Percentiles rank a stretch among this genome's conserved stretches.
These are phyloP conservation scores for Orthonychiurus folsomi DNA, from an alignment of 2,888 invertebrate species.

Conservation along the genomic window DNA sequence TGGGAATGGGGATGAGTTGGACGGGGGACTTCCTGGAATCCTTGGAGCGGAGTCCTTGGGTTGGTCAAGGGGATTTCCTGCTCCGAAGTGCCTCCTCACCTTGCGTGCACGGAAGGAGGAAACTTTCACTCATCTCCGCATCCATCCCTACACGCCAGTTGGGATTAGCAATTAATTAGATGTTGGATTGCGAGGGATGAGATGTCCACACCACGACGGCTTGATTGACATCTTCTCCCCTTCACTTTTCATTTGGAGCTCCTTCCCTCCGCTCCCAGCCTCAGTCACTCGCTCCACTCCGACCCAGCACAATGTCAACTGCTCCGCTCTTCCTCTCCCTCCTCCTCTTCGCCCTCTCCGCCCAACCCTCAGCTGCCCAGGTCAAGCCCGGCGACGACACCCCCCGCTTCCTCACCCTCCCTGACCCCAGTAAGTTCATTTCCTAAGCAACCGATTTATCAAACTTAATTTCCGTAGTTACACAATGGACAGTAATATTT, in stretches of 20 bases:
- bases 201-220: background rate
- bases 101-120: background rate
- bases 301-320: background rate
- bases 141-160: too few species aligned
- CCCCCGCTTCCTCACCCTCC: constrained; percentile 33
- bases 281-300: background rate
- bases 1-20: too few species aligned
- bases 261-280: background rate
- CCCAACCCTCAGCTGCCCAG: too few species aligned
- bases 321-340: background rate
- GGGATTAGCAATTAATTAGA: background rate
- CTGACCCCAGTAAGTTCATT: constrained; percentile 32
- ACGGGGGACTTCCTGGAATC: constrained; percentile 1
- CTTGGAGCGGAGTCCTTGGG: background rate
- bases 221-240: background rate
- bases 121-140: background rate
- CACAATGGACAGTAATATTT: too few species aligned
- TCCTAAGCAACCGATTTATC: too few species aligned
- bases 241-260: background rate
- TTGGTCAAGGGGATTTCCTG: background rate
- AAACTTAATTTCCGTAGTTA: too few species aligned
- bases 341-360: too few species aligned
- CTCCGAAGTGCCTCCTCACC: too few species aligned
- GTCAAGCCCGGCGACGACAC: constrained; percentile 25
- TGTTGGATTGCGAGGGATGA: background rate